Percentiles rank a stretch among this genome's conserved stretches.
These are phyloP conservation scores for Syritta pipiens DNA, from an alignment of 2,888 invertebrate genomes.

Conservation along the genomic window DNA sequence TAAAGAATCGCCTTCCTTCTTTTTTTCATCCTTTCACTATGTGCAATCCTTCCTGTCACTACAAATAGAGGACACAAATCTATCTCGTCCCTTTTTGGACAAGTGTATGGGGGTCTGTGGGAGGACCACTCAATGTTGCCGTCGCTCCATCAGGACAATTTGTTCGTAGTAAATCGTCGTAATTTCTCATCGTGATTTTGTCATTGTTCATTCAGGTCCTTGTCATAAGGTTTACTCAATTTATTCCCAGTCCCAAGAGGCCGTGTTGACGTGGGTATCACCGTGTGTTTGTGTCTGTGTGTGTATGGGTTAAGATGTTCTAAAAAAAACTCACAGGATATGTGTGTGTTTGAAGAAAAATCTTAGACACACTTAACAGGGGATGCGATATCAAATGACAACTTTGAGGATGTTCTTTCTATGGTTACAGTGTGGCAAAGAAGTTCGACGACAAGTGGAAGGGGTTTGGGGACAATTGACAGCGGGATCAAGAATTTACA, in stretches of 20 bases:
- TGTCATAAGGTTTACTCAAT: constrained; percentile 69
- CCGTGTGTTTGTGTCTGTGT: neutral
- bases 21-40: constrained; percentile 14
- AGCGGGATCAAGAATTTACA: no score
- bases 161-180: constrained; percentile 65
- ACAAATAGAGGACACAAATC: constrained; percentile 52
- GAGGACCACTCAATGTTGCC: constrained; percentile 45
- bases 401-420: constrained; percentile 18
- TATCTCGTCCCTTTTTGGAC: constrained; percentile 43
- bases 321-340: constrained; percentile 11
- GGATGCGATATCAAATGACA: constrained; percentile 44
- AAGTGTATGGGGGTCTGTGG: constrained; percentile 17
- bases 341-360: constrained; percentile 35
- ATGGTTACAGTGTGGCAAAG: constrained; percentile 14
- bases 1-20: constrained; percentile 47
- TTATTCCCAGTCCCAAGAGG: constrained; percentile 55
- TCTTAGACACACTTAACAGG: constrained; percentile 25
- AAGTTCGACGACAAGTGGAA: no score
- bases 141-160: constrained; percentile 65
- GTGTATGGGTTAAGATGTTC: constrained; percentile 7
- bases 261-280: constrained; percentile 53
- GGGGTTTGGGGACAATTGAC: neutral
- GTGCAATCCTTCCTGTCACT: constrained; percentile 45
- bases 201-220: constrained; percentile 66
- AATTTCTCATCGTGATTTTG: constrained; percentile 69